These are phyloP conservation scores for Neocrepidodera transversa DNA, from an alignment of 2,888 invertebrate species.

Conservation along the genomic window DNA sequence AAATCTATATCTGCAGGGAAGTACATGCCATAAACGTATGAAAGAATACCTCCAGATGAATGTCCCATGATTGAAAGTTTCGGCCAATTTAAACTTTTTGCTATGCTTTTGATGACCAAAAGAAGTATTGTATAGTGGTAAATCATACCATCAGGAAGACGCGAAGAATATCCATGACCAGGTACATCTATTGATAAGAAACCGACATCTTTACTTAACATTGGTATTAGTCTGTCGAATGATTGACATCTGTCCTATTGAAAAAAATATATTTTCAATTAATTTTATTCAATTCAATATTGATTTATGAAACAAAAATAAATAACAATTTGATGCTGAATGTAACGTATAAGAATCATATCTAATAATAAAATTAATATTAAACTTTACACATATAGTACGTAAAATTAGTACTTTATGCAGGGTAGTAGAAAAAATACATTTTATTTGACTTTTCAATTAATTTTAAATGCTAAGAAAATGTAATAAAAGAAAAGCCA, in stretches of 20 bases:
- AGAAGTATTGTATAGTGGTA: slow-evolving; percentile 61
- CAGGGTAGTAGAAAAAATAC: too few relatives aligned
- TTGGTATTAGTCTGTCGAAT: slow-evolving; percentile 74
- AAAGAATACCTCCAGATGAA: slow-evolving; percentile 71
- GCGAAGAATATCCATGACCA: slow-evolving; percentile 75
- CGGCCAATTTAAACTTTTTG: slow-evolving; percentile 72
- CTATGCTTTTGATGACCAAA: slow-evolving; percentile 64
- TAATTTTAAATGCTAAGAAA: too few relatives aligned
- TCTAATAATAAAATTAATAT: too few relatives aligned
- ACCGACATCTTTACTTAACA: slow-evolving; percentile 61
- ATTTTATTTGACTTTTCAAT: too few relatives aligned
- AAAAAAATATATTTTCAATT: too few relatives aligned
- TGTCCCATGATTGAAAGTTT: slow-evolving; percentile 73
- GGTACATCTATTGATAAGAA: slow-evolving; percentile 72
- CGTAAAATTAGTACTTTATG: too few relatives aligned
- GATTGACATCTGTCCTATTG: slow-evolving; percentile 74
- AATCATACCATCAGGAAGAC: slow-evolving; percentile 68
- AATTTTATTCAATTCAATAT: neutral
- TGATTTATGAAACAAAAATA: too few relatives aligned
- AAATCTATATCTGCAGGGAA: slow-evolving; percentile 69
- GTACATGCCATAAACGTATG: slow-evolving; percentile 67
- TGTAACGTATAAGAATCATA: too few relatives aligned
- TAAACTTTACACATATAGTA: too few relatives aligned
- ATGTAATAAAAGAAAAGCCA: too few relatives aligned
- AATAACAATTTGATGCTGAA: too few relatives aligned